Percentiles rank a stretch among this genome's conserved stretches.
phyloP scores from a whole-genome alignment of 2,113 vertebrate genomes.

The Amazona vittata region DNA sequence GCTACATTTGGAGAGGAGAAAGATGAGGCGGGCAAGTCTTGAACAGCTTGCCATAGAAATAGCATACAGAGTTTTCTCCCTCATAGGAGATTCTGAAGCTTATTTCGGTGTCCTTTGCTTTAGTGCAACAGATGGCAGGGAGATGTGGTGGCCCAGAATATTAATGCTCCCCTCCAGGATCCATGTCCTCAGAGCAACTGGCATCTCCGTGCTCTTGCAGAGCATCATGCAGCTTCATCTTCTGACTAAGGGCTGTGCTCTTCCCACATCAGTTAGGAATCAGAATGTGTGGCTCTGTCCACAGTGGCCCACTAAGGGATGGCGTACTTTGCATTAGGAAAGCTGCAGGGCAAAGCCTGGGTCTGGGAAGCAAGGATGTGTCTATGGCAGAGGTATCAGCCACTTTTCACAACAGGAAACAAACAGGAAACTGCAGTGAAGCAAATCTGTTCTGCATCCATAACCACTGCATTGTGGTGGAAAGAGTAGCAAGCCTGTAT shows the following conservation, averaged over 20 bases:
- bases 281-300: not conserved
- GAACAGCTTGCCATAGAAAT: not conserved
- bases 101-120: not conserved
- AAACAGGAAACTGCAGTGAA: not conserved
- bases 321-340: not conserved
- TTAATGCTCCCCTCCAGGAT: not conserved
- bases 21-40: not conserved
- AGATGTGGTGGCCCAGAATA: not conserved
- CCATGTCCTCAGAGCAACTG: not conserved
- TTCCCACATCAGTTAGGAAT: not conserved
- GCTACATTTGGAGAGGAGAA: not conserved
- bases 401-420: not conserved
- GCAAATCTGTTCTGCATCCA: not conserved
- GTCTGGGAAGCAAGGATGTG: not conserved
- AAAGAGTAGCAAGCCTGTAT: not conserved
- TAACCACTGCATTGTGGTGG: fast-evolving
- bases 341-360: not conserved
- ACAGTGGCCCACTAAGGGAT: fast-evolving
- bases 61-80: not conserved
- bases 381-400: not conserved
- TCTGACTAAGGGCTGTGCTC: fast-evolving
- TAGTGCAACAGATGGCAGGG: constrained; percentile 17
- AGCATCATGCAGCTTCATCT: not conserved
- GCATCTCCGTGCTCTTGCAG: not conserved
- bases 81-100: not conserved